Percentiles rank a stretch among this genome's conserved stretches.
These are phyloP conservation scores for Peromyscus polionotus DNA, from an alignment of 2,113 vertebrate genomes.

Conservation along the genomic window DNA sequence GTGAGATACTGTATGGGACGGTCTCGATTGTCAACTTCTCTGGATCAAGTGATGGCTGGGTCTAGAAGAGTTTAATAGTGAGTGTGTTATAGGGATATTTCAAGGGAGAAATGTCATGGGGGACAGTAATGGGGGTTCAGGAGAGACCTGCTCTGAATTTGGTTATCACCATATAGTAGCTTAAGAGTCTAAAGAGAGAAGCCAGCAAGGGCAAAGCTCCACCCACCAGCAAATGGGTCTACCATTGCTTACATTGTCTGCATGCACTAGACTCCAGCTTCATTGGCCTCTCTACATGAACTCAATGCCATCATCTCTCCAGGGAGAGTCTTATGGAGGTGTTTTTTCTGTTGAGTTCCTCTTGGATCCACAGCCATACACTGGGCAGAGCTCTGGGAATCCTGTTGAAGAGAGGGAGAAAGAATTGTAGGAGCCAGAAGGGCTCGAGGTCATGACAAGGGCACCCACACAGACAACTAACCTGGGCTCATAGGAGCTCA, in stretches of 20 bases:
- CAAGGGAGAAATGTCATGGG: neutral
- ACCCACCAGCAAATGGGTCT: neutral
- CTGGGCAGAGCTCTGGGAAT: neutral
- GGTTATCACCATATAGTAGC: neutral
- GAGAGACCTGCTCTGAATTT: neutral
- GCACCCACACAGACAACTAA: neutral
- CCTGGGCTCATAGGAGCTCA: neutral
- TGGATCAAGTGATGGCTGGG: neutral
- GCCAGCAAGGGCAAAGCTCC: neutral
- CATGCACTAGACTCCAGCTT: neutral
- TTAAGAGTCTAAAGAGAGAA: neutral
- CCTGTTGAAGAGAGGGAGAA: neutral
- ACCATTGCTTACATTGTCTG: neutral
- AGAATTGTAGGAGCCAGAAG: neutral
- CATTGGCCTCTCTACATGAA: neutral
- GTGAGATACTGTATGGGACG: neutral
- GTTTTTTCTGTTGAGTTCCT: neutral
- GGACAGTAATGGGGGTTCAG: neutral
- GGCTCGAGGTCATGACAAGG: neutral
- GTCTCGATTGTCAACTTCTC: neutral
- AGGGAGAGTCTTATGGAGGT: neutral
- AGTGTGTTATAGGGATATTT: neutral
- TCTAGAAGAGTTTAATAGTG: neutral
- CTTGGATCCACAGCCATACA: neutral
- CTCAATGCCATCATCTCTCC: neutral